Conservation (phyloP, 2,797 vertebrate genomes). For the Sebastes matsubarae region DNA sequence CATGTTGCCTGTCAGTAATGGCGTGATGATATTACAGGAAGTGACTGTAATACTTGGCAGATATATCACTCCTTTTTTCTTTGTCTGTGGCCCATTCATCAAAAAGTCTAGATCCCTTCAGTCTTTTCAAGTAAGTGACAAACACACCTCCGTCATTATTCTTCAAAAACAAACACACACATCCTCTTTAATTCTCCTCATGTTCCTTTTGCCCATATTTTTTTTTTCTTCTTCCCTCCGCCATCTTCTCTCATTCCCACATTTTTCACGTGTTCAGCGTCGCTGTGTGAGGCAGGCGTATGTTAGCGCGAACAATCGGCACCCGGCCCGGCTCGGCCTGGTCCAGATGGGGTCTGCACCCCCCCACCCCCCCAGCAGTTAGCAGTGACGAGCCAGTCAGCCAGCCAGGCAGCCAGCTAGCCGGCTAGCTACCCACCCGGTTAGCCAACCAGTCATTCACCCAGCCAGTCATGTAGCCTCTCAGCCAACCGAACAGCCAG, state of each 20-base stretch:
- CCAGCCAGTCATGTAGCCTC: conserved; percentile 62
- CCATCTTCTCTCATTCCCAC: conserved; percentile 45
- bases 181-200: conserved; percentile 36
- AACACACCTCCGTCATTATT: conserved; percentile 40
- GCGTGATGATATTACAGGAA: conserved; percentile 41
- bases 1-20: conserved; percentile 33
- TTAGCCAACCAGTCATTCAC: conserved; percentile 74
- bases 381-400: conserved; percentile 56
- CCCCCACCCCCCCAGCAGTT: conserved; percentile 16
- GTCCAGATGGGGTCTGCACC: conserved; percentile 68
- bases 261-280: conserved; percentile 49
- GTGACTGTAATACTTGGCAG: conserved; percentile 43
- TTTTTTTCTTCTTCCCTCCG: background rate
- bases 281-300: conserved; percentile 56
- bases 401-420: conserved; percentile 57
- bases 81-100: conserved; percentile 40
- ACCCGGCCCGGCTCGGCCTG: conserved; percentile 45
- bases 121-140: conserved; percentile 47
- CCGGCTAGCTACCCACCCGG: conserved; percentile 65
- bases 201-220: conserved; percentile 31
- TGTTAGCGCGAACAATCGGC: conserved; percentile 65
- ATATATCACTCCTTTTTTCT: conserved; percentile 7
- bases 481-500: conserved; percentile 62
- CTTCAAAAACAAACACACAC: conserved; percentile 35
- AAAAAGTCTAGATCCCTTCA: conserved; percentile 41